These are phyloP conservation scores for Myotis yumanensis DNA, from an alignment of 2,113 vertebrate species.

Conservation along the genomic window DNA sequence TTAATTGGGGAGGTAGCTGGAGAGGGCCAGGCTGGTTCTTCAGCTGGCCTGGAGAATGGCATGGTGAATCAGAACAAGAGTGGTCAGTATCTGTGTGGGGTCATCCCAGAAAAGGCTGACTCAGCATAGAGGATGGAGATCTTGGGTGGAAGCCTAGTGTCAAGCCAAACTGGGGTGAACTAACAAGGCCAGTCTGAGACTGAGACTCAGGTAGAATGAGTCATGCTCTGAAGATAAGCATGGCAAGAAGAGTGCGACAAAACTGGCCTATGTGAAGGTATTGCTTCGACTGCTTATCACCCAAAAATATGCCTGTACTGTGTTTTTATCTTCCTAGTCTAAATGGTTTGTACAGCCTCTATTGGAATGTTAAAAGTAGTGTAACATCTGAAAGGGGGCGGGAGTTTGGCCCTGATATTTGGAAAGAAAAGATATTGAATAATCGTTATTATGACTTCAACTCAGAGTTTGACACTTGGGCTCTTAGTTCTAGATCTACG, in stretches of 20 bases:
- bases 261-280: not conserved
- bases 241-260: not conserved
- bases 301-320: not conserved
- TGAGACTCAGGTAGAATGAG: not conserved
- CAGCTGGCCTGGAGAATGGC: not conserved
- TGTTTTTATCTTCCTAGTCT: not conserved
- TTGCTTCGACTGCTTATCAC: not conserved
- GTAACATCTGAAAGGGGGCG: not conserved
- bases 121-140: not conserved
- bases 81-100: not conserved
- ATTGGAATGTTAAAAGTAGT: not conserved
- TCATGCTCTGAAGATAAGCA: not conserved
- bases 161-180: not conserved
- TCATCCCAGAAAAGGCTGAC: not conserved
- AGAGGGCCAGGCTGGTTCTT: not conserved
- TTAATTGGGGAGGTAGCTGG: not conserved
- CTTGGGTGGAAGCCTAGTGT: not conserved
- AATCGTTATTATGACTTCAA: not conserved
- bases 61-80: not conserved
- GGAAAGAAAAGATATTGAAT: constrained; percentile 1
- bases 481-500: not conserved
- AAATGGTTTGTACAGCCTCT: not conserved
- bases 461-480: not conserved
- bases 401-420: not conserved
- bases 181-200: not conserved